Percentiles rank a stretch among this genome's conserved stretches.
Evolutionary conservation across 2,113 vertebrate genomes (phyloP).

Genomic region (Xerus inauris): DNA sequence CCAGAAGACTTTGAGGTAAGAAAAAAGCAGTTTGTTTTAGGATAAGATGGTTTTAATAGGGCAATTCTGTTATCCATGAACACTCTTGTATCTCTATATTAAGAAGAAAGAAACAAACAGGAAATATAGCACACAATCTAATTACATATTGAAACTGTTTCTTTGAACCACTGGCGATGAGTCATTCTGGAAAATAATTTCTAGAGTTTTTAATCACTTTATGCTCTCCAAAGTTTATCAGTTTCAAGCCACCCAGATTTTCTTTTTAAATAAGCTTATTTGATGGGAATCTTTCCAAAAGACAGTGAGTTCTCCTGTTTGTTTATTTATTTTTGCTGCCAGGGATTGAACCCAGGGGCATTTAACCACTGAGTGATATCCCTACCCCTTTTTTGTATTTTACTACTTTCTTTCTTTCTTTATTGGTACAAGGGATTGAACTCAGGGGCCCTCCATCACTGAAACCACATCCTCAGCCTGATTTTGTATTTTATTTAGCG

Average conservation of each 20-base stretch:
- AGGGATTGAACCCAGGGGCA: no score
- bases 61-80: neutral
- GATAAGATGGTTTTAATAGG: slow-evolving; percentile 14
- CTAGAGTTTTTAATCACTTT: neutral
- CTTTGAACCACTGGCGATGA: slow-evolving; percentile 4
- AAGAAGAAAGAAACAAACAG: neutral
- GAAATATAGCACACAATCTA: neutral
- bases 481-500: no score
- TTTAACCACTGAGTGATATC: no score
- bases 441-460: no score
- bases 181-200: slow-evolving; percentile 37
- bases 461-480: no score
- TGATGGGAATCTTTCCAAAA: slow-evolving; percentile 9
- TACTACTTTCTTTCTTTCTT: no score
- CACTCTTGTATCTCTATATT: neutral
- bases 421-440: no score
- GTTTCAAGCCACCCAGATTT: slow-evolving; percentile 3
- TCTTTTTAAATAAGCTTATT: slow-evolving; percentile 4
- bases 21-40: slow-evolving; percentile 26
- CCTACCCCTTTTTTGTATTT: no score
- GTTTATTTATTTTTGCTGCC: no score
- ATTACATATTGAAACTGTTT: neutral
- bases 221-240: neutral
- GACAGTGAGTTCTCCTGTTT: neutral
- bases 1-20: neutral